Base-by-base conservation (phyloP, 2,113 vertebrate genomes). In the Murina feae region DNA sequence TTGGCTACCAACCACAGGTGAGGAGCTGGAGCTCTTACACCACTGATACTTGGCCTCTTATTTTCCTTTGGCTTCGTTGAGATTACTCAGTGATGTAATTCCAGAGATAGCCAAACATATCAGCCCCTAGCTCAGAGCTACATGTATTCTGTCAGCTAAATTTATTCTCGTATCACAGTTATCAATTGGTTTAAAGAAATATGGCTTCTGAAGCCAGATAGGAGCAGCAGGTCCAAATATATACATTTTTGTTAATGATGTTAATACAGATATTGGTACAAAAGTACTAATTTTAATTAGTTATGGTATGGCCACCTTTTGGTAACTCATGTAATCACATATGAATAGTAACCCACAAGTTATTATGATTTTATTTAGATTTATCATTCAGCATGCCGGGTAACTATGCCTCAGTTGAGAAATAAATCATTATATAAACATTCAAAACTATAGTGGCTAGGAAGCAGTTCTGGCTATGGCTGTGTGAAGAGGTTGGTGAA, bases 1-100 rank as follows among this genome's bases (percentile, higher is more conserved):
- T 99, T 0, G 99, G 99, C 89, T 99, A 99, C 98, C 99, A 99
- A 96, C 99, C 99, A 0, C 99, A 99, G 99, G 99, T 99, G 93
- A 97, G 98, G 1, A 39, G 25, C 82, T 76, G 6, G 8, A 37
- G 9, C 42, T n/a, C 0, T 68, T 44, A 7, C 0, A 18, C 47
- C 23, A 14, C 39, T 37, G 37, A 42, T 37, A 49, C 17, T 32
- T 49, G 5, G 0, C 39, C 51, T 86, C 11, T 79, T 81, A 37
- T 86, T 72, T 96, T 66, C 0, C n/a, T 35, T 68, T 49, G 80
- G n/a, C 16, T 53, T 0, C 21, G 37, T 63, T 75, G 60, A 74
- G 30, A 63, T 86, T 80, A 66, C 42, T 58, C 3, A 47, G 0
- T 76, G 30, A 21, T 78, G 13, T 92, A 69, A 81, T 74, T 84